phyloP scores from a whole-genome alignment of 2,888 invertebrate species.

The Trissolcus japonicus region DNA sequence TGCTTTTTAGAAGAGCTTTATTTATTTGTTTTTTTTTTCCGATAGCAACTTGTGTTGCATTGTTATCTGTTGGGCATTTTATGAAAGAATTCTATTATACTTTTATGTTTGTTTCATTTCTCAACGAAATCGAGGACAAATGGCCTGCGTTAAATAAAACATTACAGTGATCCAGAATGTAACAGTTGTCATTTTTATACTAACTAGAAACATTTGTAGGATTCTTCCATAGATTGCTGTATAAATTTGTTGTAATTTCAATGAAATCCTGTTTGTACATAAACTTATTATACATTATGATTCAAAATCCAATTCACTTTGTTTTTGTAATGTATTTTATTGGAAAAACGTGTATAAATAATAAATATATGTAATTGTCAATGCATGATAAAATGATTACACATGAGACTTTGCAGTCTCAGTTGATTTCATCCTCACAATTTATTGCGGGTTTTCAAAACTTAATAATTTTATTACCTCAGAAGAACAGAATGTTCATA shows the following conservation, averaged over 20 bases:
- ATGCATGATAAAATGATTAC: constrained; percentile 5
- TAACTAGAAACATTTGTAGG: too few relatives aligned
- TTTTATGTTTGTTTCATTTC: too few relatives aligned
- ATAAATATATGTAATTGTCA: constrained; percentile 10
- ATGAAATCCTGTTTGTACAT: constrained; percentile 17
- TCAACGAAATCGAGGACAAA: too few relatives aligned
- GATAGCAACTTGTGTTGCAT: background rate
- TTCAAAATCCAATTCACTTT: constrained; percentile 3
- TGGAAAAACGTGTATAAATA: constrained; percentile 9
- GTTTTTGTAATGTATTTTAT: constrained; percentile 28
- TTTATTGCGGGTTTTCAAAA: background rate
- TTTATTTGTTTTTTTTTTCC: background rate
- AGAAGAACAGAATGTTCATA: background rate
- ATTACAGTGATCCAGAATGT: too few relatives aligned
- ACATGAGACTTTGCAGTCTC: constrained; percentile 8
- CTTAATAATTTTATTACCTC: background rate
- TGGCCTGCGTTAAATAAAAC: too few relatives aligned
- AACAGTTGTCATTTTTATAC: too few relatives aligned
- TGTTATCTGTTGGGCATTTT: background rate
- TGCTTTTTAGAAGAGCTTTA: background rate
- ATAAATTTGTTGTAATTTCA: background rate
- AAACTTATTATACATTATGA: constrained; percentile 4
- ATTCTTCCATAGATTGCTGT: constrained; percentile 9
- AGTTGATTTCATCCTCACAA: constrained; percentile 17
- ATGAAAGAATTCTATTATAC: background rate